Evolutionary conservation across 2,113 vertebrate genomes (phyloP).

Genomic region (Pomatostomus ruficeps): DNA sequence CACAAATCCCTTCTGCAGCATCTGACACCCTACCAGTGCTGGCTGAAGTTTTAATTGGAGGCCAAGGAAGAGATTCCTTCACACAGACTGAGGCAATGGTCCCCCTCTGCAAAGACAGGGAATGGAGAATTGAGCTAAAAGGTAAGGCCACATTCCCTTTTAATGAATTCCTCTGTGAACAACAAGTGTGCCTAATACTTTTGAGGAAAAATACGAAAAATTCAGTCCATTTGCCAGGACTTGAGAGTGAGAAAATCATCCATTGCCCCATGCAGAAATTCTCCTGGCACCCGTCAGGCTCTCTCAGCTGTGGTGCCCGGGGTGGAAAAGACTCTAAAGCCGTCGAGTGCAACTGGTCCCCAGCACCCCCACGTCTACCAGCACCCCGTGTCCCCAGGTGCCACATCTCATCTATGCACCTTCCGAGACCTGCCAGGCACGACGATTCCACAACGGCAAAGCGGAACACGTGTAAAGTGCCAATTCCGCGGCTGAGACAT

Average conservation of each 20-base stretch:
- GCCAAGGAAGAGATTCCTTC: background rate
- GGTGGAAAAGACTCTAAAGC: too few relatives aligned
- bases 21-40: rapidly evolving
- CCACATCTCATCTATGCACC: background rate
- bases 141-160: rapidly evolving
- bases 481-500: rapidly evolving
- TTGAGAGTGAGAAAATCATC: background rate
- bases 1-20: background rate
- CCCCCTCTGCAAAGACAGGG: background rate
- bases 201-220: background rate
- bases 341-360: rapidly evolving
- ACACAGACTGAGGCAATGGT: rapidly evolving
- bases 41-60: rapidly evolving
- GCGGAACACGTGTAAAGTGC: rapidly evolving
- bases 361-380: rapidly evolving
- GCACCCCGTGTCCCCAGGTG: rapidly evolving
- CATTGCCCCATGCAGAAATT: rapidly evolving
- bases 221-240: background rate
- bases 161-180: rapidly evolving
- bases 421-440: background rate
- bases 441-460: background rate
- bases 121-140: rapidly evolving
- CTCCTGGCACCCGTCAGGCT: rapidly evolving
- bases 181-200: rapidly evolving
- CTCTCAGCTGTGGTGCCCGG: too few relatives aligned